Base-by-base conservation (phyloP, 2,113 vertebrate species). In the Hassar affinis region DNA sequence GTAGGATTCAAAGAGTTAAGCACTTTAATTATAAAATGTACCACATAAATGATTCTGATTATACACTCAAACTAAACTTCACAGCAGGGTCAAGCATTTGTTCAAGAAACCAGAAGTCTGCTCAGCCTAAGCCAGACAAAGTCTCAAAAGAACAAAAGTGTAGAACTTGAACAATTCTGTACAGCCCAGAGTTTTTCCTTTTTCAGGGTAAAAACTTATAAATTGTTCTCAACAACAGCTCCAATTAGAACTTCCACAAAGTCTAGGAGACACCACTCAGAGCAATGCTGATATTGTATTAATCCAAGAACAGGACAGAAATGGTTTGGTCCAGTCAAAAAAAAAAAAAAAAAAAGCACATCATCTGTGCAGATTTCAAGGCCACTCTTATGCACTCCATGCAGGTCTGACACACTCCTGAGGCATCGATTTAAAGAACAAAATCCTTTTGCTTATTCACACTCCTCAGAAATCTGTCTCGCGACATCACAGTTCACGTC, bases 11-110 rank as follows among this genome's bases (percentile, higher is more conserved):
- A 75, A 80, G 15, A 68, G 62, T 49, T 83, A 52, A 69, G 54
- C 45, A n/a, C 38, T 84, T 84, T 84, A 84, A 80, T 86, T 49
- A 66, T 6, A 74, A 33, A 81, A 82, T 76, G 49, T 66, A 78
- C 59, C 66, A 61, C 54, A 20, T 10, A 69, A 18, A 51, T 25
- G 61, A 47, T 69, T 20, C 57, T 12, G 3, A 74, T 52, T 49
- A 75, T 4, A 54, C 56, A 83, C 22, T 64, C n/a, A 38, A 56
- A 35, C 4, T 54, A 35, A 56, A 27, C 25, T 49, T 49, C 15
- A 79, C n/a, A 49, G 27, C 6, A 25, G 0, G 2, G 17, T 4
- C n/a, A 49, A 64, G 12, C 57, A 14, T 79, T 49, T 62, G 38
- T 51, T 38, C 38, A 51, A 79, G 14, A 33, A 51, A n/a, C 22